Base-by-base conservation (phyloP, 2,113 vertebrate genomes). In the Xiphophorus couchianus region DNA sequence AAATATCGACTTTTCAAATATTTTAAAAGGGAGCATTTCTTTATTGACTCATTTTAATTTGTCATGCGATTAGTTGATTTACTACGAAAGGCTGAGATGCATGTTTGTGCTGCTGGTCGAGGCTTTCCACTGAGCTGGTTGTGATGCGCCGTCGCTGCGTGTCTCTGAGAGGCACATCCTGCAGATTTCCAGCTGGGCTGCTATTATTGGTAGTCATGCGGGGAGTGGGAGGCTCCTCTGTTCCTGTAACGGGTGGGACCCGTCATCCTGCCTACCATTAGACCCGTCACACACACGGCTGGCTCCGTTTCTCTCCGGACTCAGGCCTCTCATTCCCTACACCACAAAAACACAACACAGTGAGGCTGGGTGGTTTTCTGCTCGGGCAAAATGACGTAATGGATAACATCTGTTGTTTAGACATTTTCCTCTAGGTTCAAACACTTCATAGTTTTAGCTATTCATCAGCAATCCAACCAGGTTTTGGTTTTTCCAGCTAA, bases 121-220 rank as follows among this genome's bases (percentile, higher is more conserved):
- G 66, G 61, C 25, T 48, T 39, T 44, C 42, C 15, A 28, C 61
- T 54, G 48, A 65, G n/a, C 15, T 3, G 27, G 72, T 5, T 61
- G 68, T 28, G 64, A 29, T 60, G 37, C 28, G 37, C 76, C 71
- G 74, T 67, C 60, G 58, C 48, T 73, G 68, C 69, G 85, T 76
- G 35, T 42, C 62, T 69, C 39, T 84, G 61, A 37, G 65, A n/a
- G 25, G n/a, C 35, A 9, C 69, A 69, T 71, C 61, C 81, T 74
- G 71, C 82, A 82, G 84, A 69, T 71, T 71, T 75, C 76, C 31
- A 35, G 73, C 65, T 82, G 66, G 33, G 9, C 82, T 80, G 71
- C 69, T 87, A 15, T 80, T 78, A 74, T 77, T 70, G 75, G 77
- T 74, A 80, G 80, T 25, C 22, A 29, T 44, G 80, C 73, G 39